Evolutionary conservation across 2,113 vertebrate species (phyloP).

Genomic region (Aldabrachelys gigantea): DNA sequence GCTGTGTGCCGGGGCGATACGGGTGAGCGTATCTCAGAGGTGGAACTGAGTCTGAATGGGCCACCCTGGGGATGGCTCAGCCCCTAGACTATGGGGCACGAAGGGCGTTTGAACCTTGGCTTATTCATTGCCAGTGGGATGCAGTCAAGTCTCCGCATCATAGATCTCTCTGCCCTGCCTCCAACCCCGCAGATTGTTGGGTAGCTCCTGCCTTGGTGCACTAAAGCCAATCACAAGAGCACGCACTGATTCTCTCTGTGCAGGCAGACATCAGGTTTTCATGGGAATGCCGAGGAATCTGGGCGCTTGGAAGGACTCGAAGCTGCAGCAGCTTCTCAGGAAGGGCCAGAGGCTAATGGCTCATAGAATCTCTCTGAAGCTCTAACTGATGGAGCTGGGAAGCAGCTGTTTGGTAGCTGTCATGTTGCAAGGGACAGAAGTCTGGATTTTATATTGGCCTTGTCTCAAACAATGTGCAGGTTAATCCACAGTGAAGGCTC

Average conservation of each 20-base stretch:
- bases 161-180: not conserved
- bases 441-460: not conserved
- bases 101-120: too few relatives aligned
- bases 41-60: not conserved
- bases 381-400: not conserved
- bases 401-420: not conserved
- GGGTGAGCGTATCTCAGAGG: not conserved
- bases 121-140: fast-evolving
- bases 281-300: too few relatives aligned
- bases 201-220: not conserved
- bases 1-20: not conserved
- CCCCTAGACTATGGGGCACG: fast-evolving
- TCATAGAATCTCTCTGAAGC: not conserved
- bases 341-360: fast-evolving
- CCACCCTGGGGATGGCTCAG: not conserved
- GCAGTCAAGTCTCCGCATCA: not conserved
- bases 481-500: conserved; percentile 5
- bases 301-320: not conserved
- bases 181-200: not conserved
- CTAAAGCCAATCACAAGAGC: not conserved
- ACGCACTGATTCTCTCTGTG: fast-evolving
- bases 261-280: not conserved
- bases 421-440: fast-evolving
- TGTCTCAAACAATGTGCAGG: not conserved
- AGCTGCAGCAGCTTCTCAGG: not conserved